Evolutionary conservation across 2,888 invertebrate species (phyloP).

Genomic region (Gnatocerus cornutus): DNA sequence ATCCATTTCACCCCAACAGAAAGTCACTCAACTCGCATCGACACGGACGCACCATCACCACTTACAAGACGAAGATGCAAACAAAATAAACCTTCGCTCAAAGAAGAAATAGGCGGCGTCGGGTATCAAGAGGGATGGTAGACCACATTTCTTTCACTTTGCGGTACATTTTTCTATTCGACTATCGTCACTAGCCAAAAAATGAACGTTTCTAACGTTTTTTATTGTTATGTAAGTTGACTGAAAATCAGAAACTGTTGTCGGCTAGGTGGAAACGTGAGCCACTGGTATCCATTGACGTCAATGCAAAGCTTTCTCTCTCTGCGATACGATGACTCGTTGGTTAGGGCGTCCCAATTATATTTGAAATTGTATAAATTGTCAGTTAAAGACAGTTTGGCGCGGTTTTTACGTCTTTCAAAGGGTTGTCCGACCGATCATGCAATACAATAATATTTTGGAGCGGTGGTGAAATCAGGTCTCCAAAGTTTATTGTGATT

Average conservation of each 20-base stretch:
- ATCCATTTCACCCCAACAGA: constrained; percentile 39
- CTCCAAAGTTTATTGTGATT: not conserved
- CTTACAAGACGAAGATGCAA: constrained; percentile 17
- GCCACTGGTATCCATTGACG: constrained; percentile 64
- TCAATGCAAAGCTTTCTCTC: constrained; percentile 60
- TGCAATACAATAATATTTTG: too few relatives aligned
- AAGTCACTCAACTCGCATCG: constrained; percentile 21
- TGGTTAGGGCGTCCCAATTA: constrained; percentile 46
- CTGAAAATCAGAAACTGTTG: constrained; percentile 31
- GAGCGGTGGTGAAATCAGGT: not conserved
- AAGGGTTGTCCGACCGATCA: too few relatives aligned
- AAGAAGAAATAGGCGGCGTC: constrained; percentile 20
- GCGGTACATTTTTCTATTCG: not conserved
- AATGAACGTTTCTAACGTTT: constrained; percentile 2
- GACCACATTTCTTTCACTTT: constrained; percentile 5
- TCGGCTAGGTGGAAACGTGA: constrained; percentile 52
- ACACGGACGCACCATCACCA: constrained; percentile 38
- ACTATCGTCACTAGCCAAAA: not conserved
- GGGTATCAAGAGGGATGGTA: constrained; percentile 11
- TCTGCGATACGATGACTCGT: constrained; percentile 48
- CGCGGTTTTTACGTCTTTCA: not conserved
- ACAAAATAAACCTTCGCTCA: constrained; percentile 7
- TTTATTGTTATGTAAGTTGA: constrained; percentile 36
- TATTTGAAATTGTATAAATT: constrained; percentile 35
- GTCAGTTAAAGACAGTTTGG: not conserved